Evolutionary conservation across 2,113 vertebrate genomes (phyloP), one percentile per base, ranked within the genome.

Genomic region (Vulpes vulpes): DNA sequence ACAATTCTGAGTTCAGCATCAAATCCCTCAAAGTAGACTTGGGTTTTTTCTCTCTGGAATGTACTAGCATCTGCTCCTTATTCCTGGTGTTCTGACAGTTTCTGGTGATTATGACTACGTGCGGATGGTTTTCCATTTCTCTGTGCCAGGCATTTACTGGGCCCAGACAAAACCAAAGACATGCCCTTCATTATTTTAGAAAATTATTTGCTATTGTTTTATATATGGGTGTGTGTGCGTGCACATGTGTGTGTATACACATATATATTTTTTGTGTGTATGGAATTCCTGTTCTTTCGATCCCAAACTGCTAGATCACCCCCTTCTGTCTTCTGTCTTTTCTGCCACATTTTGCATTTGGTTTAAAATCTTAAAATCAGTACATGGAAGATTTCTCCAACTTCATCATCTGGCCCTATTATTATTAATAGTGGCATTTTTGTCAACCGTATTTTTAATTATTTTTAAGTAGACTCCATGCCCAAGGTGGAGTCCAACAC

Each of bases 331-430:
- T 85, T 89, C 76, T 15, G 19, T 92, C 12, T 81, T 81, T 94
- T 88, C 64, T 35, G 23, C 53, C 53, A 57, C 57, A 73, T 80
- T 92, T 97, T 97, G n/a, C 19, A 57, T 93, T 73, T 93, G 4
- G 86, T 83, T 93, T 59, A 80, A 96, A 96, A 96, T 64, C 64
- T 92, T 73, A 73, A 96, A 83, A 82, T 73, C 88, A 91, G 3
- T 78, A 62, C 15, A 65, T 83, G 14, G 49, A 10, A 78, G 9
- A 88, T 65, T 82, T 96, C 60, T 87, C 71, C 14, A 69, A 79
- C 19, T 32, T 91, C 7, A 87, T 87, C 11, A n/a, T 71, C 43
- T 65, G 60, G 57, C 17, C 2, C 8, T 62, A n/a, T 43, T 81
- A 53, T 73, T 90, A 32, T 10, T 62, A 60, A 30, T 93, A 38